Conservation (phyloP, 2,888 invertebrate genomes). For the Acrocera orbiculus region DNA sequence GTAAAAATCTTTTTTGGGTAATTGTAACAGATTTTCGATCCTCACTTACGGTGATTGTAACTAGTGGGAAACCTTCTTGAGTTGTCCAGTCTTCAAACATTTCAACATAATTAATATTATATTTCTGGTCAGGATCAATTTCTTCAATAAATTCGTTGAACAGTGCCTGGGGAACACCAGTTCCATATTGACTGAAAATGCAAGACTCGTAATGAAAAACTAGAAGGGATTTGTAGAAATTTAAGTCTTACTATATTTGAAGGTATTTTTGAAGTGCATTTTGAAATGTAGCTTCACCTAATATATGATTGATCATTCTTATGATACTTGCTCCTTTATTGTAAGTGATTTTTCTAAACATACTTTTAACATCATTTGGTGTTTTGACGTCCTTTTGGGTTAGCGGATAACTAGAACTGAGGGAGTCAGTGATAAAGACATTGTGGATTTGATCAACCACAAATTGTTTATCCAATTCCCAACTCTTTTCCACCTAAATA, state of each 20-base stretch:
- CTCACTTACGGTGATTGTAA: conserved; percentile 30
- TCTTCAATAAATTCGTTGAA: conserved; percentile 31
- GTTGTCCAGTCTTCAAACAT: conserved; percentile 43
- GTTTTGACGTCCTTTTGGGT: conserved; percentile 37
- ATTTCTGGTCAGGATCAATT: conserved; percentile 19
- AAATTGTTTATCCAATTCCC: conserved; percentile 51
- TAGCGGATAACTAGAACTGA: conserved; percentile 39
- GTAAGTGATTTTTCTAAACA: conserved; percentile 51
- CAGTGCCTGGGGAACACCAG: conserved; percentile 34
- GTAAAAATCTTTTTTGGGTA: conserved; percentile 19
- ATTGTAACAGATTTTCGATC: conserved; percentile 11
- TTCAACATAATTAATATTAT: conserved; percentile 22
- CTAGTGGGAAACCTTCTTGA: conserved; percentile 45
- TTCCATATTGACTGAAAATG: conserved; percentile 18
- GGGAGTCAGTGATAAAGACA: conserved; percentile 42
- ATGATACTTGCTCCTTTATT: conserved; percentile 48
- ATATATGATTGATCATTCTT: conserved; percentile 47
- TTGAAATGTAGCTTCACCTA: conserved; percentile 37
- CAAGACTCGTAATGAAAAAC: too few species aligned
- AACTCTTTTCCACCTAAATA: conserved; percentile 40
- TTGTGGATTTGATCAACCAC: conserved; percentile 49
- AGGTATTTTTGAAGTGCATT: conserved; percentile 40
- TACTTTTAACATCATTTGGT: conserved; percentile 37
- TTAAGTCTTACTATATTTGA: conserved; percentile 2
- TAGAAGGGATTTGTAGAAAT: too few species aligned